Percentiles rank a stretch among this genome's conserved stretches.
Conservation (phyloP, 2,888 invertebrate species). For the Leptinotarsa tumamoca region DNA sequence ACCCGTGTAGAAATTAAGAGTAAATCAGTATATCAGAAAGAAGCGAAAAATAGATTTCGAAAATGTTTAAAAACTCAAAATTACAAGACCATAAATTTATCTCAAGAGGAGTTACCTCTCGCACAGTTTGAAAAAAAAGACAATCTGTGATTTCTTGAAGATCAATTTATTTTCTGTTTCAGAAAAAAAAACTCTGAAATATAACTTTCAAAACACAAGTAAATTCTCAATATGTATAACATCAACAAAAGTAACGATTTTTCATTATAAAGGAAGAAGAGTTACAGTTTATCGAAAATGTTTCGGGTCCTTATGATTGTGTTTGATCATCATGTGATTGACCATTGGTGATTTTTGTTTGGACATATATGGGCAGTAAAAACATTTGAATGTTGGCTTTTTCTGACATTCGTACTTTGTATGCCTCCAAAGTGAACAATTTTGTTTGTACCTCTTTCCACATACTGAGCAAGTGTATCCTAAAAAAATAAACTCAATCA, state of each 20-base stretch:
- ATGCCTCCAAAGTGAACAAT: conserved; percentile 52
- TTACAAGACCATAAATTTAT: too few relatives aligned
- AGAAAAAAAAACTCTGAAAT: neutral
- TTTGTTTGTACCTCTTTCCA: conserved; percentile 51
- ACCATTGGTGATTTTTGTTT: conserved; percentile 52
- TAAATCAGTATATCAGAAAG: too few relatives aligned
- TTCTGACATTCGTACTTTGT: conserved; percentile 58
- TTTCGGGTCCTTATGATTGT: conserved; percentile 28
- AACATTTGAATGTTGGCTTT: conserved; percentile 51
- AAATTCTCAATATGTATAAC: neutral
- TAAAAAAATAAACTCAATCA: conserved; percentile 20
- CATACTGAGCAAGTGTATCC: conserved; percentile 39
- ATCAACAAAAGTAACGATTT: neutral
- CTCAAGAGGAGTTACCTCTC: too few relatives aligned
- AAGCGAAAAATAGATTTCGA: too few relatives aligned
- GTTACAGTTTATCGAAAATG: neutral
- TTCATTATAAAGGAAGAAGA: neutral
- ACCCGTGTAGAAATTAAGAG: too few relatives aligned
- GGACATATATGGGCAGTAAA: conserved; percentile 51
- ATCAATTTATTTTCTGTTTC: neutral
- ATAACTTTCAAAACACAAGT: neutral
- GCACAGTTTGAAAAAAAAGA: neutral
- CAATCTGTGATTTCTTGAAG: neutral
- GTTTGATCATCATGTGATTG: conserved; percentile 43
- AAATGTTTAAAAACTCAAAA: too few relatives aligned